Percentiles rank a stretch among this genome's conserved stretches.
Evolutionary conservation across 2,797 vertebrate species (phyloP).

Genomic region (Acrossocheilus wenchowensis): DNA sequence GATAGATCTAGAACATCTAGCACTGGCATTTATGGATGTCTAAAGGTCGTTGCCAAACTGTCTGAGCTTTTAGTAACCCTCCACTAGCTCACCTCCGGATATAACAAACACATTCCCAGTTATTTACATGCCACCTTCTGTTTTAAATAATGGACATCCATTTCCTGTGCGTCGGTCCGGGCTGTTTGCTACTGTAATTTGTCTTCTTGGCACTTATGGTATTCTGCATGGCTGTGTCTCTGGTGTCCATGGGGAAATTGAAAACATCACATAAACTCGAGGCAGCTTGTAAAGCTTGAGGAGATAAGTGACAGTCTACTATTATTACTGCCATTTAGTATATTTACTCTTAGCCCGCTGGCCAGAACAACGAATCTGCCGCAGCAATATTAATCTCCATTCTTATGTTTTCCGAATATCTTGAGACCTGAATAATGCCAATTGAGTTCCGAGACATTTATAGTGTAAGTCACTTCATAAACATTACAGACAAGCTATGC

Average conservation of each 20-base stretch:
- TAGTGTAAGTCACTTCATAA: slow-evolving; percentile 12
- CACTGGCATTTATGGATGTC: slow-evolving; percentile 1
- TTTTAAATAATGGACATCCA: slow-evolving; percentile 55
- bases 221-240: slow-evolving; percentile 50
- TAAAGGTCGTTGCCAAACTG: background rate
- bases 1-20: background rate
- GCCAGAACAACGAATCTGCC: slow-evolving; percentile 27
- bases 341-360: slow-evolving; percentile 50
- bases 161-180: slow-evolving; percentile 42
- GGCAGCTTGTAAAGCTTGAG: slow-evolving; percentile 46
- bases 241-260: slow-evolving; percentile 45
- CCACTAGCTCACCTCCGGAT: slow-evolving; percentile 15
- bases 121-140: slow-evolving; percentile 43
- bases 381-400: slow-evolving; percentile 47
- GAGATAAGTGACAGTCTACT: slow-evolving; percentile 51
- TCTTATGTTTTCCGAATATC: slow-evolving; percentile 23
- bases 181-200: slow-evolving; percentile 54
- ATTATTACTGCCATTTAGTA: slow-evolving; percentile 56
- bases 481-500: slow-evolving; percentile 26
- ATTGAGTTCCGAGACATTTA: slow-evolving; percentile 15
- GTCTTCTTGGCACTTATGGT: slow-evolving; percentile 52
- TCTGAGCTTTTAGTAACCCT: slow-evolving; percentile 7
- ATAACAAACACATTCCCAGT: slow-evolving; percentile 32
- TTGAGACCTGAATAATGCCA: slow-evolving; percentile 2
- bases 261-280: slow-evolving; percentile 55